These are phyloP conservation scores for Stomatorhinus ivindoensis DNA, from an alignment of 2,113 vertebrate genomes.

Conservation along the genomic window DNA sequence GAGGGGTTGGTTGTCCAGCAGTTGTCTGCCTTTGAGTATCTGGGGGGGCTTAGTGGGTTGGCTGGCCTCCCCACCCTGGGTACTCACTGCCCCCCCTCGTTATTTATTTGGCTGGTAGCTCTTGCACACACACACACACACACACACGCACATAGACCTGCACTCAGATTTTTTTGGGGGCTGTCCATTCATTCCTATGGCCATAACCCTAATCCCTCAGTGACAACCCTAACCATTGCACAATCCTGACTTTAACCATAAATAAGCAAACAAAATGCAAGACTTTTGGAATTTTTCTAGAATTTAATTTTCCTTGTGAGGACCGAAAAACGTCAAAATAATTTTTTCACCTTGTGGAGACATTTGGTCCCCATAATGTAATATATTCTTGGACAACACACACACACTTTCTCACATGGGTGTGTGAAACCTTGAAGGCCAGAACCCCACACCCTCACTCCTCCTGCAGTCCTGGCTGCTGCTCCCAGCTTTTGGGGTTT, in stretches of 20 bases:
- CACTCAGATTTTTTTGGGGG: no score
- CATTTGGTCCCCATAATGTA: no score
- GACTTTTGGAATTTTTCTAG: no score
- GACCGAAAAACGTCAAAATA: no score
- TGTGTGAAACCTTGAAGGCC: background rate
- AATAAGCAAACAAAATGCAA: no score
- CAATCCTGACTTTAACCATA: no score
- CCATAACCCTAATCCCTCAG: background rate
- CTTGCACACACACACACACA: conserved; percentile 5
- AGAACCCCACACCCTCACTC: background rate
- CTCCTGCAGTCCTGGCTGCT: background rate
- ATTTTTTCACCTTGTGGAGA: no score
- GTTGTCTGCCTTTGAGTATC: background rate
- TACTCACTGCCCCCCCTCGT: conserved; percentile 25
- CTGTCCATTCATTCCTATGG: no score
- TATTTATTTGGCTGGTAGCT: conserved; percentile 31
- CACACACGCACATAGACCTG: background rate
- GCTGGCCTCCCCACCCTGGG: conserved; percentile 10
- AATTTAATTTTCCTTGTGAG: no score
- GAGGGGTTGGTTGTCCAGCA: background rate
- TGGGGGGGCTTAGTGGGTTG: background rate
- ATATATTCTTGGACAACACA: background rate
- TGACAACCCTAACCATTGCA: no score
- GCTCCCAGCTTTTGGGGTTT: background rate
- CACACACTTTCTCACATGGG: background rate